A percentile compares a stretch with the other conserved stretches of the same genome.
These are phyloP conservation scores for Micronycteris hirsuta DNA, from an alignment of 2,113 vertebrate species.

Conservation along the genomic window DNA sequence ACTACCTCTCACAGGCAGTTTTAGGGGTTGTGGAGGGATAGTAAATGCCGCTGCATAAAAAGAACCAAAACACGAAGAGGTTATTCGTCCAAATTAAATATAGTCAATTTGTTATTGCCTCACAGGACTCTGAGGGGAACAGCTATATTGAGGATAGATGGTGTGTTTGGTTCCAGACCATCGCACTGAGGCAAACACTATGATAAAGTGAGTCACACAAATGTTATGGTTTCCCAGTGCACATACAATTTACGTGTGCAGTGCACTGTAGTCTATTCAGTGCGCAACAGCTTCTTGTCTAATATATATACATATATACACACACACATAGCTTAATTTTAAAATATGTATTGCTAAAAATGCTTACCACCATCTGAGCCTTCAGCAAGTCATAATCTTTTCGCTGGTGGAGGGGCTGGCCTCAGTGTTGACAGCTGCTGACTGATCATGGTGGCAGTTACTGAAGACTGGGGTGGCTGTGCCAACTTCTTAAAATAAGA, in stretches of 20 bases:
- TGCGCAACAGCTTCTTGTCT: background rate
- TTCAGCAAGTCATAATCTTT: background rate
- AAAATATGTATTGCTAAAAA: background rate
- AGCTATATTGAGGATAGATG: background rate
- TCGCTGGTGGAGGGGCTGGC: background rate
- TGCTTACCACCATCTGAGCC: background rate
- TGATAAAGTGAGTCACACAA: background rate
- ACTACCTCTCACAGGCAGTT: background rate
- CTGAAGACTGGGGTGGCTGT: background rate
- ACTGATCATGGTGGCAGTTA: background rate
- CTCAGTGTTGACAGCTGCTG: background rate
- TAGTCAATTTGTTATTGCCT: background rate
- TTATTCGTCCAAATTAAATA: background rate
- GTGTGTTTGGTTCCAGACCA: background rate
- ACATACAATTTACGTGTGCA: background rate
- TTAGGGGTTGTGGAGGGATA: background rate
- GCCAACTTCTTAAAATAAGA: background rate
- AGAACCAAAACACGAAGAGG: background rate
- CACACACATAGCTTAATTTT: background rate
- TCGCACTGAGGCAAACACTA: background rate
- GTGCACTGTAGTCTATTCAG: background rate
- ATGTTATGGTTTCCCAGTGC: background rate
- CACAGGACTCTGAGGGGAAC: too few species aligned
- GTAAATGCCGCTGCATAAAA: background rate
- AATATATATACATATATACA: background rate